Evolutionary conservation across 2,113 vertebrate species (phyloP), one percentile per base, ranked within the genome.

Genomic region (Nothocercus nigrocapillus): DNA sequence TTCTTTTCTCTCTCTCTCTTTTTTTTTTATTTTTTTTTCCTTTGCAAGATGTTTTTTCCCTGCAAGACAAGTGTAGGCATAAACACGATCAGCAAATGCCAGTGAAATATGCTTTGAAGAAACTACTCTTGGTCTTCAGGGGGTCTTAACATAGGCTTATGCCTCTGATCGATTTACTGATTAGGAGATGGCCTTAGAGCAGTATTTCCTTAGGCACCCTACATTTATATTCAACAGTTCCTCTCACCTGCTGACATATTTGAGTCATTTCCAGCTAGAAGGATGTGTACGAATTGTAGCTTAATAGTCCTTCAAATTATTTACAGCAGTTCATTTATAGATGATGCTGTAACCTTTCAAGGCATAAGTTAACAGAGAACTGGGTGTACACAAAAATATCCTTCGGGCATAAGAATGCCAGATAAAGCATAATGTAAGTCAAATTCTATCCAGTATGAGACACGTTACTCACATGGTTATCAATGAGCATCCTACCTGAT

Each of bases 281-380:
- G 66, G 7, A 3, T 22, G 28, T 38, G 42, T 3, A 28, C 5
- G 51, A 82, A 20, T 14, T 56, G 19, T 44, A 47, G 51, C 36
- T 88, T 56, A 15, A 85, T 78, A 32, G 5, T 59, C 1, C 27
- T 78, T 82, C 27, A 25, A 19, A 61, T 64, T 72, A 51, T 53
- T 25, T 42, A 56, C 14, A 45, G 5, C 16, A 27, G 2, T 16
- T 75, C 10, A 51, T 4, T 45, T 53, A 25, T 11, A 61, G 34
- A 11, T 28, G 34, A 5, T 0, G 0, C 11, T n/a, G 16, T 30
- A 27, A 2, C 28, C 36, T 79, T 3, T 68, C 30, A 61, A 64
- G 24, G 6, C 68, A 20, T 42, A 75, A 87, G 11, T 66, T 38
- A 75, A 8, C 8, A 91, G 75, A 93, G 16, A 36, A 61, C 15